Evolutionary conservation across 1,140 invertebrate species (phyloP).

Genomic region (Polypedilum pembai): DNA sequence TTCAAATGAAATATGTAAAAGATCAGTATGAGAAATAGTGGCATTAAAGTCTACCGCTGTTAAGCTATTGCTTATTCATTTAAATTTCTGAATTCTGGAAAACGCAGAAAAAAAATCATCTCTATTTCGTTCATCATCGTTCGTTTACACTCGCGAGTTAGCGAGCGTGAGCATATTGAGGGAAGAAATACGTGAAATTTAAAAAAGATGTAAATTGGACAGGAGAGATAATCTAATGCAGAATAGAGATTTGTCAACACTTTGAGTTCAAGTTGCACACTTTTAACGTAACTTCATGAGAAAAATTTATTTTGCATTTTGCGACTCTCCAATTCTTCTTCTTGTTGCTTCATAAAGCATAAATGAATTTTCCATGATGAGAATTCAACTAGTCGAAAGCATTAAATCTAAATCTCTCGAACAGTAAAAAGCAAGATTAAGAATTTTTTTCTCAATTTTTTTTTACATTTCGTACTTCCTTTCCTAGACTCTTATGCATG

Average conservation of each 20-base stretch:
- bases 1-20: not conserved
- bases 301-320: not conserved
- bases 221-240: slow-evolving; percentile 3
- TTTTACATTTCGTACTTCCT: not conserved
- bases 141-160: not conserved
- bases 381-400: too few relatives aligned
- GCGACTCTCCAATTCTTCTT: not conserved
- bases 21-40: too few relatives aligned
- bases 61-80: slow-evolving; percentile 3
- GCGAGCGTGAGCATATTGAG: not conserved
- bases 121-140: not conserved
- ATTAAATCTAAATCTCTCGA: not conserved
- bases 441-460: not conserved
- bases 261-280: too few relatives aligned
- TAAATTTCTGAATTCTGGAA: not conserved
- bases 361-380: not conserved
- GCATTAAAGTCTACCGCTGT: not conserved
- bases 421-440: not conserved
- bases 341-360: not conserved
- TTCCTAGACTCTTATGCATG: not conserved
- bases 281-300: not conserved
- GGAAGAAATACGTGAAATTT: not conserved
- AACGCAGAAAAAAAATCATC: not conserved
- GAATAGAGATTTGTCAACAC: not conserved
- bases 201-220: slow-evolving; percentile 4